Percentiles rank a stretch among this genome's conserved stretches.
Evolutionary conservation across 2,888 invertebrate genomes (phyloP).

Genomic region (Gerosis bhagava): DNA sequence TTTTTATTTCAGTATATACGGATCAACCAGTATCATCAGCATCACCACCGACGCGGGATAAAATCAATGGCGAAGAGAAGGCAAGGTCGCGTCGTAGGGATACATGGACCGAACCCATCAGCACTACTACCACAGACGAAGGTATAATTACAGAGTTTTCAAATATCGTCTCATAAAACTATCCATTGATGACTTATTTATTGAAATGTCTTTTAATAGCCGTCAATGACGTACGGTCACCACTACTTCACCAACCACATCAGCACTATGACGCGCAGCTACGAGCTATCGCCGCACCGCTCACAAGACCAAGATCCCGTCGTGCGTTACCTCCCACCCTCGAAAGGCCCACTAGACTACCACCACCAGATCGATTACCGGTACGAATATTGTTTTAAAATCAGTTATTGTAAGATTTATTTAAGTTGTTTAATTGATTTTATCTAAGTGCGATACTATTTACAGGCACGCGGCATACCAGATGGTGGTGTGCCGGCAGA

Average conservation of each 20-base stretch:
- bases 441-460: background rate
- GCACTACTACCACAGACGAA: conserved; percentile 54
- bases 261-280: conserved; percentile 86
- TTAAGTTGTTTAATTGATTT: no score
- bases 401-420: no score
- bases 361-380: conserved; percentile 68
- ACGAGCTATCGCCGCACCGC: conserved; percentile 91
- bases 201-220: conserved; percentile 17
- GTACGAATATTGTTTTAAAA: no score
- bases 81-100: conserved; percentile 81
- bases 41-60: conserved; percentile 91
- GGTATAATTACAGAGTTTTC: conserved; percentile 39
- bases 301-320: conserved; percentile 87
- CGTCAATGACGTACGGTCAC: conserved; percentile 59
- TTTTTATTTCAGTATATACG: conserved; percentile 84
- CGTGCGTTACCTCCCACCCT: conserved; percentile 77
- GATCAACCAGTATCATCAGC: conserved; percentile 89
- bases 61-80: conserved; percentile 89
- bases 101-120: conserved; percentile 69
- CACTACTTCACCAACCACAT: conserved; percentile 72
- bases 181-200: no score
- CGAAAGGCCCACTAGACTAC: conserved; percentile 79
- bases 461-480: conserved; percentile 88
- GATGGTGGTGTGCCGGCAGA: conserved; percentile 88
- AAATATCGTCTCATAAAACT: background rate